These are phyloP conservation scores for Pharmacophagus antenor DNA, from an alignment of 2,888 invertebrate genomes.

Conservation along the genomic window DNA sequence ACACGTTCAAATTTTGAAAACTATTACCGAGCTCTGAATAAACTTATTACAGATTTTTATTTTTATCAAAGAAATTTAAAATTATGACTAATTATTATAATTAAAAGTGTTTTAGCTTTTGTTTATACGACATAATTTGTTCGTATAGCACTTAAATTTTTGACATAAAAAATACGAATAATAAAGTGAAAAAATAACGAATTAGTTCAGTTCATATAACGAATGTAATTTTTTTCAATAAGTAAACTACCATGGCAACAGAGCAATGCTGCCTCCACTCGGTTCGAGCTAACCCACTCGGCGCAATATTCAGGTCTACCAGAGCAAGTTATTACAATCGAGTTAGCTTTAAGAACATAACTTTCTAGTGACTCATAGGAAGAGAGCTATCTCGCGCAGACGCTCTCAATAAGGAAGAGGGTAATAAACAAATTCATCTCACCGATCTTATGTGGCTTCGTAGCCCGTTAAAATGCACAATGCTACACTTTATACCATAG, in stretches of 20 bases:
- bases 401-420: slow-evolving; percentile 81
- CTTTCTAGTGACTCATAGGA: slow-evolving; percentile 81
- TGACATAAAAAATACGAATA: no score
- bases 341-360: slow-evolving; percentile 72
- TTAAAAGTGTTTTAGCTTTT: no score
- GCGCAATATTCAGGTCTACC: slow-evolving; percentile 47
- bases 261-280: slow-evolving; percentile 8
- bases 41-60: no score
- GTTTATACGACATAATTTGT: no score
- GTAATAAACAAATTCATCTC: slow-evolving; percentile 81
- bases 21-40: no score
- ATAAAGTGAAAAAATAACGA: no score
- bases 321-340: slow-evolving; percentile 63
- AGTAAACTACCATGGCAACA: background rate
- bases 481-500: slow-evolving; percentile 75
- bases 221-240: background rate
- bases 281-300: slow-evolving; percentile 52
- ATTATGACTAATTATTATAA: no score
- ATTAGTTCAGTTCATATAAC: no score
- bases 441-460: slow-evolving; percentile 76
- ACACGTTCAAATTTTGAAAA: no score
- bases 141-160: no score
- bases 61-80: no score
- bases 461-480: slow-evolving; percentile 77
- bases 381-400: slow-evolving; percentile 78